Base-by-base conservation (phyloP, 2,797 vertebrate species). In the Chloroceryle amazona region DNA sequence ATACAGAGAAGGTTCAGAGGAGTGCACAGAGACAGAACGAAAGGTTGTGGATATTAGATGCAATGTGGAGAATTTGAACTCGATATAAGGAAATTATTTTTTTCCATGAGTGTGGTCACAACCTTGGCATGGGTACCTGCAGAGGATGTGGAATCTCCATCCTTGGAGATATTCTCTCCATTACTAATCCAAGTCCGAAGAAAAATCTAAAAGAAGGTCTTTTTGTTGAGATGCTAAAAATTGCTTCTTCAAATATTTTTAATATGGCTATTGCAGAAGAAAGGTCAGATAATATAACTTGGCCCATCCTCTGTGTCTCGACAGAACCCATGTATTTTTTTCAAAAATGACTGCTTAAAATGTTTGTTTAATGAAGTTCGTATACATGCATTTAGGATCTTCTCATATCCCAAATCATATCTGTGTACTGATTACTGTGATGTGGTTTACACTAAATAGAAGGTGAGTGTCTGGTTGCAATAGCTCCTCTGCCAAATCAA, bases 41-140 rank as follows among this genome's bases (percentile, higher is more conserved):
- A 35, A 72, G 58, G 20, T 6, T 61, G 41, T 26, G 46, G 18
- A n/a, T 81, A 23, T 26, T 29, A 28, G 3, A 5, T 78, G 7
- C 5, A 46, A n/a, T 8, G n/a, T 22, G 7, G 19, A 19, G 5
- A 44, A 71, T 26, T 25, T 21, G 23, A 66, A 66, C 31, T 66
- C n/a, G 26, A 7, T 47, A 33, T 10, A 47, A 33, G 4, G 19
- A 79, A 81, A 67, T 49, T 46, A 21, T 11, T 86, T 92, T 81
- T 80, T 58, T 31, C 11, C 4, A 5, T 0, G 0, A 41, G 4
- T 22, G 8, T 49, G 22, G 9, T 60, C 52, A 80, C 22, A 75
- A 41, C 5, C 35, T 80, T 72, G 28, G 33, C 49, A 29, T 6
- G 22, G 28, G 4, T 49, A 41, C 12, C 52, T 51, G 22, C 17